Evolutionary conservation across 2,888 invertebrate species (phyloP).

Genomic region (Caenorhabditis japonica): DNA sequence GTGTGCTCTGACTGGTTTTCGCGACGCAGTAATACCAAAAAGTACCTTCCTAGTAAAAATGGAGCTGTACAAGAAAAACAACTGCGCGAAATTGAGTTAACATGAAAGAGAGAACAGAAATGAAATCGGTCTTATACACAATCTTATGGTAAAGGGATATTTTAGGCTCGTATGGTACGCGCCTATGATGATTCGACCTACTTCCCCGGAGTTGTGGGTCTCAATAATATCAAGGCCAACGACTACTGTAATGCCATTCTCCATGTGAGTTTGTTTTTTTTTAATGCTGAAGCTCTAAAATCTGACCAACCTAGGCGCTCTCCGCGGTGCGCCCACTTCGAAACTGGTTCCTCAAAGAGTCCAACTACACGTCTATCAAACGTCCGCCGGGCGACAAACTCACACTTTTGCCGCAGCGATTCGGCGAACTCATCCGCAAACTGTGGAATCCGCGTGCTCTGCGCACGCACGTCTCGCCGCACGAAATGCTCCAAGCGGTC

Average conservation of each 20-base stretch:
- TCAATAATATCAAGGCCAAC: constrained; percentile 99
- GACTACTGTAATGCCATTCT: constrained; percentile 99
- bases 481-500: constrained; percentile 93
- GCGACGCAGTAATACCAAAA: too few species aligned
- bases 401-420: constrained; percentile 87
- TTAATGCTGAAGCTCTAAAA: background rate
- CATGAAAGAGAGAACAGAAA: too few species aligned
- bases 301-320: constrained; percentile 85
- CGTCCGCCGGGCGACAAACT: constrained; percentile 95
- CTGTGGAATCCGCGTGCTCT: constrained; percentile 99
- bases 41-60: too few species aligned
- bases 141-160: too few species aligned
- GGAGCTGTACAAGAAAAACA: too few species aligned
- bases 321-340: constrained; percentile 94
- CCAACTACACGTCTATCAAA: constrained; percentile 87
- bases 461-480: constrained; percentile 98
- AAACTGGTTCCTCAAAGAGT: constrained; percentile 93
- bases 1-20: too few species aligned
- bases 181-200: constrained; percentile 91
- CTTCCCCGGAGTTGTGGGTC: constrained; percentile 93
- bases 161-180: constrained; percentile 86
- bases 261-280: constrained; percentile 82
- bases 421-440: constrained; percentile 82
- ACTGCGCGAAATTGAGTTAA: too few species aligned
- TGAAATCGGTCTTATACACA: too few species aligned